phyloP scores from a whole-genome alignment of 2,888 invertebrate genomes.

The Acronicta alni region DNA sequence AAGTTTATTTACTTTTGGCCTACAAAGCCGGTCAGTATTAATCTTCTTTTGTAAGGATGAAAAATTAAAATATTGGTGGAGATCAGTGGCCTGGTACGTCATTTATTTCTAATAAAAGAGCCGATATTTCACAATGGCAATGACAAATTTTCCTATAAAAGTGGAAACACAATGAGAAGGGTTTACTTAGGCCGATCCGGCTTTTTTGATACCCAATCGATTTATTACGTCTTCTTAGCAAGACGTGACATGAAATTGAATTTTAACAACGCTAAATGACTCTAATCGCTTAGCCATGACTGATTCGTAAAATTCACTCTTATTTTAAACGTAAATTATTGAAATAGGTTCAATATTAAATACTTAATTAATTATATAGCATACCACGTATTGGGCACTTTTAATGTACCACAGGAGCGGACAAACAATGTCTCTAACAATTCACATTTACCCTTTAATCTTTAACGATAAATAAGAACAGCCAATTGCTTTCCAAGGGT shows the following conservation, averaged over 20 bases:
- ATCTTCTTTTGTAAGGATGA: slow-evolving; percentile 10
- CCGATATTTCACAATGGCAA: slow-evolving; percentile 38
- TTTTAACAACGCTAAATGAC: slow-evolving; percentile 21
- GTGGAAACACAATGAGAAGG: slow-evolving; percentile 33
- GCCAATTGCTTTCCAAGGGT: background rate
- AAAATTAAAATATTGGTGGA: slow-evolving; percentile 32
- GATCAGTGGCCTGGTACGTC: slow-evolving; percentile 41
- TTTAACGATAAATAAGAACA: too few relatives aligned
- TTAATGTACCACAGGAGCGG: too few relatives aligned
- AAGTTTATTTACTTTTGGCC: background rate
- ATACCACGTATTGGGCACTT: too few relatives aligned
- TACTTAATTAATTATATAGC: too few relatives aligned
- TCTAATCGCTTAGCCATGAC: slow-evolving; percentile 19
- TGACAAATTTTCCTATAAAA: slow-evolving; percentile 47
- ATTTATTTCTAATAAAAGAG: slow-evolving; percentile 40
- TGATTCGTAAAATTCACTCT: slow-evolving; percentile 12
- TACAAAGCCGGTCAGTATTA: background rate
- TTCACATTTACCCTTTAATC: background rate
- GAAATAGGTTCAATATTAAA: background rate
- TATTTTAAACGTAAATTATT: slow-evolving; percentile 4
- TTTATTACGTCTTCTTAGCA: slow-evolving; percentile 32
- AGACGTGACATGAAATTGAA: slow-evolving; percentile 43
- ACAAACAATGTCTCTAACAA: too few relatives aligned
- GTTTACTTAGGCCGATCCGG: slow-evolving; percentile 30
- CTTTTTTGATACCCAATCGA: slow-evolving; percentile 41